phyloP scores from a whole-genome alignment of 2,797 vertebrate species.

The Hyperoplus lanceolatus region DNA sequence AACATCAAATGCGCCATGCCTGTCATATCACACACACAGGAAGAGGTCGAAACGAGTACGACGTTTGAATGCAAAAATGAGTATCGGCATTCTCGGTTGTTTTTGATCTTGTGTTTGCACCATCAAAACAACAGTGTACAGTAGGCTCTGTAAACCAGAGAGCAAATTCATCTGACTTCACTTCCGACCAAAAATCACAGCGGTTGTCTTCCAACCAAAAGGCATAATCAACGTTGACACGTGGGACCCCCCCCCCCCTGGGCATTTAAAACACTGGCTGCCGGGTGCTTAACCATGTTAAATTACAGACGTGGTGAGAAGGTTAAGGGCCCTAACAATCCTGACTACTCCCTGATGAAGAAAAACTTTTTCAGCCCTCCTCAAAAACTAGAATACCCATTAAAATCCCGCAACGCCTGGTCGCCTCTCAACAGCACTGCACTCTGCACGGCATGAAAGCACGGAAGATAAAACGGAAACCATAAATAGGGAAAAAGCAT shows the following conservation, averaged over 20 bases:
- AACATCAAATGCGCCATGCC: background rate
- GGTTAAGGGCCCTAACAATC: slow-evolving; percentile 46
- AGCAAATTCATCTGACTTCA: slow-evolving; percentile 22
- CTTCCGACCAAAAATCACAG: slow-evolving; percentile 19
- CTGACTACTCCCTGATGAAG: slow-evolving; percentile 39
- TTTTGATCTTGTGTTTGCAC: background rate
- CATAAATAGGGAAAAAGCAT: slow-evolving; percentile 72
- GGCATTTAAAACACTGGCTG: slow-evolving; percentile 34
- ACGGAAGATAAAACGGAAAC: slow-evolving; percentile 71
- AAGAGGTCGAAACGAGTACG: background rate
- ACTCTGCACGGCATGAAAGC: slow-evolving; percentile 51
- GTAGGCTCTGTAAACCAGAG: too few species aligned
- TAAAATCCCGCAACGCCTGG: slow-evolving; percentile 63
- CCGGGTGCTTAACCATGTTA: slow-evolving; percentile 32
- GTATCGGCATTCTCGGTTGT: background rate
- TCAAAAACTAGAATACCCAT: slow-evolving; percentile 66
- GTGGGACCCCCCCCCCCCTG: slow-evolving; percentile 8
- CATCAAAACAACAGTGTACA: slow-evolving; percentile 4
- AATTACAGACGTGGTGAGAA: slow-evolving; percentile 50
- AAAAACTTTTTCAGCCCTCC: slow-evolving; percentile 54
- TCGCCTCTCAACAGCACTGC: slow-evolving; percentile 57
- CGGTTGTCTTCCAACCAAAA: slow-evolving; percentile 5
- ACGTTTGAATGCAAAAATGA: background rate
- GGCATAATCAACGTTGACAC: slow-evolving; percentile 21
- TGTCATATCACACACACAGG: slow-evolving; percentile 14